Evolutionary conservation across 1,140 invertebrate species (phyloP).

Genomic region (Phthorimaea operculella): DNA sequence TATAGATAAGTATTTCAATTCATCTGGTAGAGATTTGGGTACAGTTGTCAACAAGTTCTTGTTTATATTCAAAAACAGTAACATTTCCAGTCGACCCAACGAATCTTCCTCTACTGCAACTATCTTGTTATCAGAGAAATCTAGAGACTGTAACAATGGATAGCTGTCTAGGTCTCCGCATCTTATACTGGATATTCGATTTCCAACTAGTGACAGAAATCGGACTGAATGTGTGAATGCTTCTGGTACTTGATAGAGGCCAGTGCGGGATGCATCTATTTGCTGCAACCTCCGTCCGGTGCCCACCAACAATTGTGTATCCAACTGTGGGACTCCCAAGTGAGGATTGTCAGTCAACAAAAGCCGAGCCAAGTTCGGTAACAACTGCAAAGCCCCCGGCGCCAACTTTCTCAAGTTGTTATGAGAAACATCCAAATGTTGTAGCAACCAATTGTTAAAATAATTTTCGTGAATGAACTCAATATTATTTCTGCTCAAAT

Average conservation of each 20-base stretch:
- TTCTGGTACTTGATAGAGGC: constrained; percentile 82
- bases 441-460: constrained; percentile 69
- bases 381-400: constrained; percentile 77
- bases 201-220: constrained; percentile 81
- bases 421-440: constrained; percentile 83
- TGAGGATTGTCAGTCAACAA: constrained; percentile 78
- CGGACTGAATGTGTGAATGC: constrained; percentile 86
- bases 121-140: constrained; percentile 84
- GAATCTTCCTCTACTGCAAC: constrained; percentile 86
- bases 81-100: constrained; percentile 81
- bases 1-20: constrained; percentile 62
- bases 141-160: constrained; percentile 82
- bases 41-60: constrained; percentile 77
- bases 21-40: constrained; percentile 69
- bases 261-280: constrained; percentile 84
- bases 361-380: constrained; percentile 81
- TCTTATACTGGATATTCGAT: constrained; percentile 77
- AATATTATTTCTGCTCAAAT: constrained; percentile 77
- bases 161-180: constrained; percentile 92
- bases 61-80: constrained; percentile 82
- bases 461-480: constrained; percentile 73
- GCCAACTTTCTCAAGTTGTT: constrained; percentile 78
- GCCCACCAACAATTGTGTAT: constrained; percentile 73
- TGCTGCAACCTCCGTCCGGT: constrained; percentile 79
- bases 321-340: constrained; percentile 68